Evolutionary conservation across 2,888 invertebrate species (phyloP).

Genomic region (Taenaris catops): DNA sequence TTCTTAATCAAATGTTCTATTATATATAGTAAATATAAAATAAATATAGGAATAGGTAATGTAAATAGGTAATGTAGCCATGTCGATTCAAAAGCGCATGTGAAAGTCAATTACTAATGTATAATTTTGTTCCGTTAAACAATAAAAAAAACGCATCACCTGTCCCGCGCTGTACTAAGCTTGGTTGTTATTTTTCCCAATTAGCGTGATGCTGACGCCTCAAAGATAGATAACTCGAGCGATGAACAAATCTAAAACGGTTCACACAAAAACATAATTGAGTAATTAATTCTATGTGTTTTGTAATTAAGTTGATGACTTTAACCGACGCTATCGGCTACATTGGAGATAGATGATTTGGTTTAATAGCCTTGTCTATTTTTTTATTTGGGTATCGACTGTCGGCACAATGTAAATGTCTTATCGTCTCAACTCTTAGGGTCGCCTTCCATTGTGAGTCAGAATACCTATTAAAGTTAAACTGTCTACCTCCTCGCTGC

Average conservation of each 20-base stretch:
- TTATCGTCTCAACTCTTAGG: constrained; percentile 1
- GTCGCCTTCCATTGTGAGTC: neutral
- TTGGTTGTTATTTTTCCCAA: neutral
- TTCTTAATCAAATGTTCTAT: no score
- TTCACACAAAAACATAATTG: constrained; percentile 50
- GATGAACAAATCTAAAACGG: constrained; percentile 12
- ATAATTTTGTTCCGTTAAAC: no score
- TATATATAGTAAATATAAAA: no score
- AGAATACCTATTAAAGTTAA: no score
- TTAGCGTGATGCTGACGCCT: constrained; percentile 8
- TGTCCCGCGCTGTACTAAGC: no score
- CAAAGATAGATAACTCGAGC: constrained; percentile 8
- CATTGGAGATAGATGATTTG: constrained; percentile 23
- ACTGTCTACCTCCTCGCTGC: no score
- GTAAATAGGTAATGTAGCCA: no score
- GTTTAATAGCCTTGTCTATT: constrained; percentile 16
- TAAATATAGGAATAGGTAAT: no score
- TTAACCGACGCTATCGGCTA: constrained; percentile 30
- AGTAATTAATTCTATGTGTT: constrained; percentile 43
- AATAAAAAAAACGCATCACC: no score
- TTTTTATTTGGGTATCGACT: constrained; percentile 13
- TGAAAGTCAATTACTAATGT: no score
- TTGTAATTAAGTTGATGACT: constrained; percentile 42
- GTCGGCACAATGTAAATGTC: constrained; percentile 1
- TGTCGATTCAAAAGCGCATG: no score